These are phyloP conservation scores for Eublepharis macularius DNA, from an alignment of 2,113 vertebrate species.

Conservation along the genomic window DNA sequence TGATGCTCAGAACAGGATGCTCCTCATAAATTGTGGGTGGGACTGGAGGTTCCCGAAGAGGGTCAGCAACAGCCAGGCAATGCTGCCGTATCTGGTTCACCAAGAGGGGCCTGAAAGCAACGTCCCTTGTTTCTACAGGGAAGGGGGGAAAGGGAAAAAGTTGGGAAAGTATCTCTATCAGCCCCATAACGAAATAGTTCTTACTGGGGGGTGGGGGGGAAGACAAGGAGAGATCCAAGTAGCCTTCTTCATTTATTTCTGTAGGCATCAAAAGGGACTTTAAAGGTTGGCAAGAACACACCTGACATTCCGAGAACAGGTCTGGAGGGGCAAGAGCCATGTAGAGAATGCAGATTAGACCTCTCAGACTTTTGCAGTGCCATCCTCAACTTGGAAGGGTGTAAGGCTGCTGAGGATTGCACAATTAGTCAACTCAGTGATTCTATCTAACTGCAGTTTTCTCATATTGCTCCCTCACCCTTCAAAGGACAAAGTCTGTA, in stretches of 20 bases:
- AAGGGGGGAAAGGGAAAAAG: constrained; percentile 17
- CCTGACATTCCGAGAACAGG: too few species aligned
- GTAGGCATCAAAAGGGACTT: neutral
- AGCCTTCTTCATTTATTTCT: neutral
- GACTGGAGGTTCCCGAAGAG: neutral
- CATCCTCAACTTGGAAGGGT: too few species aligned
- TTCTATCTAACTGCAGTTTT: neutral
- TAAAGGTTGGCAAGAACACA: neutral
- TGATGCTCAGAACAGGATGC: neutral
- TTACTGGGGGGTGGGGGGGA: neutral
- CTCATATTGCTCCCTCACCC: neutral
- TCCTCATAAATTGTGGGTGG: neutral
- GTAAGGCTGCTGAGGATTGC: too few species aligned
- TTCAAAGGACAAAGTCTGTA: neutral
- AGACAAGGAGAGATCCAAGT: neutral
- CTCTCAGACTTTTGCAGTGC: too few species aligned
- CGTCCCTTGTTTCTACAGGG: constrained; percentile 35
- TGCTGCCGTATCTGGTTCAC: constrained; percentile 17
- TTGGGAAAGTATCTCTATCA: rapidly evolving
- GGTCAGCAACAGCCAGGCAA: neutral
- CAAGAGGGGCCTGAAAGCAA: constrained; percentile 31
- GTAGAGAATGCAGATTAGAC: too few species aligned
- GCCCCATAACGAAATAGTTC: neutral
- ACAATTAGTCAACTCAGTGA: neutral
- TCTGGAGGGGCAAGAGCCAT: neutral